Evolutionary conservation across 2,888 invertebrate species (phyloP), one percentile per base, ranked within the genome.

Genomic region (Aleiodes alternator): DNA sequence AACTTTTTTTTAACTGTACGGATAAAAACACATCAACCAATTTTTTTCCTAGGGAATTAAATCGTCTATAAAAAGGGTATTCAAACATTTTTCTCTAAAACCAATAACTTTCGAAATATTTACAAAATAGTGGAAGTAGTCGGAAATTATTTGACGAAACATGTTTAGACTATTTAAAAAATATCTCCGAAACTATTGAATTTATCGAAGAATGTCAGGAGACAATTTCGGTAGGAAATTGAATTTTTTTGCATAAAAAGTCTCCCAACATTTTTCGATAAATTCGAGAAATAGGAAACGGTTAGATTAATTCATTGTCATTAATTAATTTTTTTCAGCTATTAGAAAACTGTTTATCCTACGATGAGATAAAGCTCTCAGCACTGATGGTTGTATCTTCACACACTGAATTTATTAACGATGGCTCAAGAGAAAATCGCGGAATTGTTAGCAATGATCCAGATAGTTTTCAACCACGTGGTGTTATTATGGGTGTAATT

Each of bases 301-400:
- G n/a, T 16, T 38, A 1, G 12, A 70, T 16, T 6, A 34, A 11
- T 11, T 34, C 0, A 34, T 29, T 23, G 6, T 38, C 59, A 12
- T n/a, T 7, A n/a, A 29, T 11, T 6, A n/a, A 29, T 12, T 12
- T 8, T 6, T 8, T 31, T 31, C 72, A 87, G 87, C 77, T 91
- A 0, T 85, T 93, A 3, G 90, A 91, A 29, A 91, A 92, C 80
- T 92, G 92, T 78, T 86, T 93, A 31, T 93, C 93, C 69, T 94
- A 94, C 81, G 93, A 93, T 71, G 93, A 94, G 85, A 91, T 94
- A 80, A 93, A 93, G 82, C 80, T 93, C 1, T 92, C 93, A 0
- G 91, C 92, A 0, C 90, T 93, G 88, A 89, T 93, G 68, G 91
- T 90, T 38, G 90, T 93, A 1, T 92, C 92, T n/a, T 93, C 93